Percentiles rank a stretch among this genome's conserved stretches.
phyloP scores from a whole-genome alignment of 1,140 invertebrate species.

The Plectrocnemia conspersa region DNA sequence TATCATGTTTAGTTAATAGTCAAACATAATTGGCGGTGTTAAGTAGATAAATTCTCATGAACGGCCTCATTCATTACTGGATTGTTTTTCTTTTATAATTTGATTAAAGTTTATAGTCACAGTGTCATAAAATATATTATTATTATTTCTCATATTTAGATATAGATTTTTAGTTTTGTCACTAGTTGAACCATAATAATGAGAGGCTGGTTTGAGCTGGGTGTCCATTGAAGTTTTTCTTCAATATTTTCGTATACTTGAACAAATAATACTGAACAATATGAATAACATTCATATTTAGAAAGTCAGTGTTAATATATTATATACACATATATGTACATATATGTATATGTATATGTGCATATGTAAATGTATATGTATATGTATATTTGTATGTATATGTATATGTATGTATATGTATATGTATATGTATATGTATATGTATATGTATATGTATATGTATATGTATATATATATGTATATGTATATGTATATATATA shows the following conservation, averaged over 20 bases:
- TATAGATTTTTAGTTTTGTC: slow-evolving; percentile 19
- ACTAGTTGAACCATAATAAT: slow-evolving; percentile 15
- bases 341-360: too few species aligned
- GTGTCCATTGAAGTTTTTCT: slow-evolving; percentile 40
- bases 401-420: too few species aligned
- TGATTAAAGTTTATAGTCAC: background rate
- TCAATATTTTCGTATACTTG: slow-evolving; percentile 5
- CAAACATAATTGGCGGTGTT: background rate
- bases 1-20: slow-evolving; percentile 14
- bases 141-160: too few species aligned
- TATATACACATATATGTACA: slow-evolving; percentile 20
- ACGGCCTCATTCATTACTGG: slow-evolving; percentile 16
- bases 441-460: too few species aligned
- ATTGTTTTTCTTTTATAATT: background rate
- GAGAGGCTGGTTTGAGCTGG: slow-evolving; percentile 48
- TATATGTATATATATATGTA: too few species aligned
- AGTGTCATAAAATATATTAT: too few species aligned
- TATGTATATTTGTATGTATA: too few species aligned
- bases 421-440: too few species aligned
- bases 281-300: background rate
- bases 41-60: slow-evolving; percentile 7
- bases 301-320: slow-evolving; percentile 15
- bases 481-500: too few species aligned
- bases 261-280: background rate
- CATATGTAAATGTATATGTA: too few species aligned